Evolutionary conservation across 2,113 vertebrate genomes (phyloP), one percentile per base, ranked within the genome.

Genomic region (Oryzias javanicus): DNA sequence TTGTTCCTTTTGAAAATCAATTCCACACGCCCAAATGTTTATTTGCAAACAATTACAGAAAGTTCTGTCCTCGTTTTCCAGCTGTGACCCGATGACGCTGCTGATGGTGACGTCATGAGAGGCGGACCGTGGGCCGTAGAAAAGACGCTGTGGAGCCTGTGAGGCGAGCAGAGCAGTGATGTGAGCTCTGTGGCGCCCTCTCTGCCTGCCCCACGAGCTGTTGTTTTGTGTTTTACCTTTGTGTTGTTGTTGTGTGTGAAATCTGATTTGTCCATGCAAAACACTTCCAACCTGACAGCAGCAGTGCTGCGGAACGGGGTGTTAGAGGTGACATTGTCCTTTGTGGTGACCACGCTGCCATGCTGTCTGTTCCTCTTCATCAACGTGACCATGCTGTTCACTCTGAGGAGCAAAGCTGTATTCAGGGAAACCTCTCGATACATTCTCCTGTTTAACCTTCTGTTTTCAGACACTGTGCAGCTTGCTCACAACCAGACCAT

Each of bases 331-430:
- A 42, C 29, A 13, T 0, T 63, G 6, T n/a, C 6, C 4, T 29
- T 3, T 18, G 8, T 49, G 10, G 17, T 53, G 24, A 45, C 49
- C 4, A 63, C 60, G 0, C 17, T 53, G 49, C 41, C 41, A 3
- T 63, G 49, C 41, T 53, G 49, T 20, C 41, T 63, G 41, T 63
- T 52, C 17, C 49, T 63, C 22, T 53, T 53, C 24, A 45, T 63
- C 19, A 63, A 49, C 12, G 49, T 42, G 6, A 52, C 41, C 49
- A 29, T 42, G 14, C 35, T 63, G 16, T 53, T 45, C 42, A 63
- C 60, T 18, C 4, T 63, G 41, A 63, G 49, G n/a, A 53, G 60
- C 29, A 63, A 63, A 63, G 17, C 42, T 3, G 49, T 63, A 22
- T 63, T 62, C 20, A 7, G 14, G 4, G 60, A 63, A 14, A 63